A percentile compares a stretch with the other conserved stretches of the same genome.
Conservation (phyloP, 2,888 invertebrate species). For the Diabrotica balteata region DNA sequence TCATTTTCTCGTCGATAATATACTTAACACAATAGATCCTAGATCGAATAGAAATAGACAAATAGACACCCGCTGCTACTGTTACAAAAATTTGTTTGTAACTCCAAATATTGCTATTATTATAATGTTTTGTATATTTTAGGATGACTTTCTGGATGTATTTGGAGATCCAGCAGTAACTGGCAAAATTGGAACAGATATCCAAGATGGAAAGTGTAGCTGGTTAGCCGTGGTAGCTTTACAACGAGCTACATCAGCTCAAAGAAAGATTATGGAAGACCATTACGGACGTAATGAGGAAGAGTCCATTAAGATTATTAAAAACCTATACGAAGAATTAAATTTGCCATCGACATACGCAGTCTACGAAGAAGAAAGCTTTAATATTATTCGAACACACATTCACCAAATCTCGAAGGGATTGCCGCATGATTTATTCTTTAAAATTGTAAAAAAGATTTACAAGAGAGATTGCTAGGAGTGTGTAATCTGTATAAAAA, state of each 20-base stretch:
- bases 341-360: conserved; percentile 79
- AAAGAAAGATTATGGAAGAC: conserved; percentile 76
- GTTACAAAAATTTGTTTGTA: too few species aligned
- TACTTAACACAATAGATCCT: too few species aligned
- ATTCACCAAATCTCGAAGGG: conserved; percentile 85
- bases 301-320: conserved; percentile 72
- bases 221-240: conserved; percentile 93
- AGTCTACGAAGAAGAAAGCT: conserved; percentile 83
- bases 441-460: conserved; percentile 81
- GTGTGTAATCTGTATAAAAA: too few species aligned
- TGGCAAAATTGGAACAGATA: conserved; percentile 92
- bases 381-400: conserved; percentile 80
- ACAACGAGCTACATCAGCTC: conserved; percentile 75
- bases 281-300: conserved; percentile 77
- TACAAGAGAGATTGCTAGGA: conserved; percentile 72
- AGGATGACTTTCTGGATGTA: conserved; percentile 90
- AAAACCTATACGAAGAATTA: conserved; percentile 78
- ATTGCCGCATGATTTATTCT: conserved; percentile 81
- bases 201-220: conserved; percentile 94
- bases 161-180: conserved; percentile 86
- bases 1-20: too few species aligned
- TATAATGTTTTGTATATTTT: conserved; percentile 44
- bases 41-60: too few species aligned
- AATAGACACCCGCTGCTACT: too few species aligned
- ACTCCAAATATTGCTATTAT: too few species aligned